Percentiles rank a stretch among this genome's conserved stretches.
Conservation (phyloP, 2,888 invertebrate genomes). For the Andrena chrysosceles region DNA sequence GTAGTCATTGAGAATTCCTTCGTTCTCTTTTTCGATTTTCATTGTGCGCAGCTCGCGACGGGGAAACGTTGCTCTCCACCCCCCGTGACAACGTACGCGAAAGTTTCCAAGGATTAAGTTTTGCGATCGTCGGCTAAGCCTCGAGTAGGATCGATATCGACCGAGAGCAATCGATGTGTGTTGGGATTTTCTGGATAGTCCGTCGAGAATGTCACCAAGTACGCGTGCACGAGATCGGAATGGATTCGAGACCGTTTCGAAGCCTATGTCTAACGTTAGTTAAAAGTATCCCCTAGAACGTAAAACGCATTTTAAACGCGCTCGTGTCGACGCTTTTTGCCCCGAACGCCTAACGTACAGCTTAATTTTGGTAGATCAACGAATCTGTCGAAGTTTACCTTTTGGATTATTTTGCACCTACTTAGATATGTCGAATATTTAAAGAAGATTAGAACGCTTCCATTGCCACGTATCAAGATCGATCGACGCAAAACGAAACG, state of each 20-base stretch:
- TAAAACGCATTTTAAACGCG: not conserved
- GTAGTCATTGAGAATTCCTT: constrained; percentile 13
- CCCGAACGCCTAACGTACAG: not conserved
- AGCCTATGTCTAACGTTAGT: not conserved
- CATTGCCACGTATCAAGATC: not conserved
- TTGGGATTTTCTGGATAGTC: not conserved
- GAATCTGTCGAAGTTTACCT: not conserved
- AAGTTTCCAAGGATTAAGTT: not conserved
- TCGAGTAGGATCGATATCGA: not conserved
- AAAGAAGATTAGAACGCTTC: not conserved
- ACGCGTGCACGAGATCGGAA: not conserved
- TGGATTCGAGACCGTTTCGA: not conserved
- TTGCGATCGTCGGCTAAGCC: not conserved
- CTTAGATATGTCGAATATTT: constrained; percentile 20
- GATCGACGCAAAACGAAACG: constrained; percentile 11
- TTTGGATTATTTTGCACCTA: not conserved
- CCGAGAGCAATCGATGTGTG: not conserved
- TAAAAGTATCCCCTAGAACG: not conserved
- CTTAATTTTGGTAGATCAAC: not conserved
- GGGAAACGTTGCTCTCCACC: constrained; percentile 5
- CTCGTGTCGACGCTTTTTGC: not conserved
- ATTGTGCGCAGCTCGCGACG: not conserved
- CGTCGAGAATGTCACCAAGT: not conserved
- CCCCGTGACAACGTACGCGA: not conserved
- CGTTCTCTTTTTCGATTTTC: not conserved